Evolutionary conservation across 2,888 invertebrate species (phyloP), one percentile per base, ranked within the genome.

Genomic region (Chymomyza amoena): DNA sequence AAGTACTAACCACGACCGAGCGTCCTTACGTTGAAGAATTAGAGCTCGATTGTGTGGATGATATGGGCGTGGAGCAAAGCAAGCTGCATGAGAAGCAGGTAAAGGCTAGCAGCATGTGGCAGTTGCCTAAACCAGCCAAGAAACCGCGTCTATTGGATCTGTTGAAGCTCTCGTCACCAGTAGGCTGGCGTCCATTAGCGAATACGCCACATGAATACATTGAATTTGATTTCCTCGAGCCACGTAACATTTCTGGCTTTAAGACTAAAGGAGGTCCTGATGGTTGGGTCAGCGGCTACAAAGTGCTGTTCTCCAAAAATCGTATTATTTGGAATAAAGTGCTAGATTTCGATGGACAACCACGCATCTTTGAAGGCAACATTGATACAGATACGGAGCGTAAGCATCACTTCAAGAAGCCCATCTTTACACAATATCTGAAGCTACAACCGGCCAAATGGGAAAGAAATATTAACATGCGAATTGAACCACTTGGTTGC

Each of bases 401-500:
- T 2, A 92, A 92, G 1, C 95, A 95, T 78, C 93, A 93, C 83
- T 97, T 97, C 87, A 92, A 93, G n/a, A 93, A 93, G n/a, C 95
- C 96, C 0, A 93, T 97, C 59, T 93, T 94, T 76, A 95, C 96
- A 0, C 94, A 94, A 75, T 95, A 94, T 83, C 76, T 97, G 1
- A 95, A 95, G 87, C 89, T 97, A 15, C 90, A 94, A 64, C 97
- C 97, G 0, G 87, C 93, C 0, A 94, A 94, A 65, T 97, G 96
- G 96, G 93, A 95, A 54, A 92, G 94, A 5, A 94, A 93, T 72
- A 95, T 97, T 45, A 95, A 96, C 78, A 92, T 97, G 90, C 93
- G 95, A 69, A 91, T 95, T 0, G 97, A 97, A 84, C 93, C 97
- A 0, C 92, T 95, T 15, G 97, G 97, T 6, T 97, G 97, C 89